A percentile compares a stretch with the other conserved stretches of the same genome.
Conservation (phyloP, 1,140 invertebrate species). For the Rhopalosiphum maidis region DNA sequence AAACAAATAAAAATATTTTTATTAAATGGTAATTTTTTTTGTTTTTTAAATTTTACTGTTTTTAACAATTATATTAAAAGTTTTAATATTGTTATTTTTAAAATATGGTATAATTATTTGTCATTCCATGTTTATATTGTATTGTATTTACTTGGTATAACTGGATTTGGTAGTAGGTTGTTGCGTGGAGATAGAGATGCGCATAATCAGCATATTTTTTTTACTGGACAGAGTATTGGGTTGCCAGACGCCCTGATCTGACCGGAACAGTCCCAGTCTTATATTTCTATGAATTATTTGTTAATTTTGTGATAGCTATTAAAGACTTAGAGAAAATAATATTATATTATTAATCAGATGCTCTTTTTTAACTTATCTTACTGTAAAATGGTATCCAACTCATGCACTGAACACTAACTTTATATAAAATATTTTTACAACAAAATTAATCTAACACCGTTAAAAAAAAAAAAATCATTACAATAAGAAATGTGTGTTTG, state of each 20-base stretch:
- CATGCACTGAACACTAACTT: too few relatives aligned
- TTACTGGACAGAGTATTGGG: too few relatives aligned
- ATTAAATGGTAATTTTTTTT: constrained; percentile 41
- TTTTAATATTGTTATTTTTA: too few relatives aligned
- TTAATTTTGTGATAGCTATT: not conserved
- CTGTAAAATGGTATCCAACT: not conserved
- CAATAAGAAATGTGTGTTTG: too few relatives aligned
- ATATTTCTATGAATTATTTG: not conserved
- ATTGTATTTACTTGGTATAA: not conserved
- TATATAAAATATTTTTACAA: too few relatives aligned
- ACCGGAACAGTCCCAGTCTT: not conserved
- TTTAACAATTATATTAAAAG: not conserved
- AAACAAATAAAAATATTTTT: constrained; percentile 52
- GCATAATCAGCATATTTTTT: too few relatives aligned
- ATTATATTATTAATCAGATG: not conserved
- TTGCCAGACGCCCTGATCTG: not conserved
- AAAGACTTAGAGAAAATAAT: not conserved
- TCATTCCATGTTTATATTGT: not conserved
- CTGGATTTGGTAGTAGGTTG: too few relatives aligned
- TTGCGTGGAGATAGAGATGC: too few relatives aligned
- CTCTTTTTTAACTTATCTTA: not conserved
- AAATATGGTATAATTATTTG: too few relatives aligned
- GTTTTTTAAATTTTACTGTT: not conserved
- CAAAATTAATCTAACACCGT: too few relatives aligned
- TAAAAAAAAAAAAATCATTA: too few relatives aligned